phyloP scores from a whole-genome alignment of 2,888 invertebrate genomes.

The Prosapia bicincta region DNA sequence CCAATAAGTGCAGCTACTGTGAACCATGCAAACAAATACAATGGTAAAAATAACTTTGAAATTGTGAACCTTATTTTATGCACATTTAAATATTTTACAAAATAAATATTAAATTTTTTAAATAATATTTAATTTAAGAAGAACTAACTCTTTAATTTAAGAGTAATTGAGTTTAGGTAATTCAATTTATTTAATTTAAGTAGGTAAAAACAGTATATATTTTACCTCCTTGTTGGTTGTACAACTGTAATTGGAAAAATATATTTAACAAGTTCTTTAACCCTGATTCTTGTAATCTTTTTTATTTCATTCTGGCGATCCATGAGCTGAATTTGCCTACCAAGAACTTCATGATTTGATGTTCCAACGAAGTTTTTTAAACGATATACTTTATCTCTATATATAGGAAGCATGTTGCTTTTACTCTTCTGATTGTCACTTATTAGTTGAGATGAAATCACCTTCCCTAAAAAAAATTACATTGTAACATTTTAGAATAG shows the following conservation, averaged over 20 bases:
- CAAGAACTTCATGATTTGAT: not conserved
- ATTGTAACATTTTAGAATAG: too few relatives aligned
- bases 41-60: too few relatives aligned
- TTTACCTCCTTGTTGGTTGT: slow-evolving; percentile 47
- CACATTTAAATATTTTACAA: too few relatives aligned
- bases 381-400: slow-evolving; percentile 10
- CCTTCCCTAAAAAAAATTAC: slow-evolving; percentile 38
- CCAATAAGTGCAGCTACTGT: too few relatives aligned
- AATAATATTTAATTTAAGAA: too few relatives aligned
- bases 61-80: too few relatives aligned
- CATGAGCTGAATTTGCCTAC: not conserved
- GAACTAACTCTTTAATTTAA: too few relatives aligned
- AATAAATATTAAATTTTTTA: too few relatives aligned
- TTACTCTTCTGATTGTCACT: slow-evolving; percentile 19
- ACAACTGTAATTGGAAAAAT: slow-evolving; percentile 62
- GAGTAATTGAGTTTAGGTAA: not conserved
- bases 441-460: slow-evolving; percentile 13
- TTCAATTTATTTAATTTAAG: slow-evolving; percentile 6
- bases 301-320: slow-evolving; percentile 53
- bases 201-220: not conserved
- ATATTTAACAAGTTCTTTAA: slow-evolving; percentile 61
- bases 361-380: not conserved
- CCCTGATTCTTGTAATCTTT: slow-evolving; percentile 53
- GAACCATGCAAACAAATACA: too few relatives aligned
- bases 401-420: slow-evolving; percentile 9